phyloP scores from a whole-genome alignment of 2,888 invertebrate species.

The Troides oblongomaculatus region DNA sequence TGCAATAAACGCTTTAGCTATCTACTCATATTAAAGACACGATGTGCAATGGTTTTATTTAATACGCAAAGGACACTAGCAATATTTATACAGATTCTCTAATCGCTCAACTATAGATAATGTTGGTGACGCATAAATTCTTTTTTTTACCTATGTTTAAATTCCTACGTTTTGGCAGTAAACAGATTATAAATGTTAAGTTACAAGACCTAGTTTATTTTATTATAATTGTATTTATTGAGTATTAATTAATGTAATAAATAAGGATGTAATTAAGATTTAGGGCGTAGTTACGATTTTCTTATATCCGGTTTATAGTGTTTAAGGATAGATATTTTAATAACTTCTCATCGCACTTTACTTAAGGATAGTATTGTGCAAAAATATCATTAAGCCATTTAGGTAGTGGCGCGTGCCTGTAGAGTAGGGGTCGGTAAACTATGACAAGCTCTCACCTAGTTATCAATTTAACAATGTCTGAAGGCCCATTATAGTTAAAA shows the following conservation, averaged over 20 bases:
- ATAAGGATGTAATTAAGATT: neutral
- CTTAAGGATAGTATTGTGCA: neutral
- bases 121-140: slow-evolving; percentile 14
- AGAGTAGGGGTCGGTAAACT: too few relatives aligned
- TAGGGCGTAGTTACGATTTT: neutral
- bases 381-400: neutral
- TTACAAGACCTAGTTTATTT: neutral
- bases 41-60: neutral
- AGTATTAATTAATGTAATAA: neutral
- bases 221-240: neutral
- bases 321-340: neutral
- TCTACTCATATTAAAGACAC: neutral
- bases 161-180: neutral
- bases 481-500: too few relatives aligned
- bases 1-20: too few relatives aligned
- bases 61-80: neutral
- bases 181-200: neutral
- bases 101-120: slow-evolving; percentile 18
- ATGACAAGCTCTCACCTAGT: too few relatives aligned
- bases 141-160: neutral
- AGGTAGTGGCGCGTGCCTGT: too few relatives aligned
- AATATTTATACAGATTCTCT: slow-evolving; percentile 1
- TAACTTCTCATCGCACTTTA: neutral
- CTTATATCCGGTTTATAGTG: neutral
- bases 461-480: too few relatives aligned